phyloP scores from a whole-genome alignment of 2,888 invertebrate species.

The Liopterus haemorrhoidalis region DNA sequence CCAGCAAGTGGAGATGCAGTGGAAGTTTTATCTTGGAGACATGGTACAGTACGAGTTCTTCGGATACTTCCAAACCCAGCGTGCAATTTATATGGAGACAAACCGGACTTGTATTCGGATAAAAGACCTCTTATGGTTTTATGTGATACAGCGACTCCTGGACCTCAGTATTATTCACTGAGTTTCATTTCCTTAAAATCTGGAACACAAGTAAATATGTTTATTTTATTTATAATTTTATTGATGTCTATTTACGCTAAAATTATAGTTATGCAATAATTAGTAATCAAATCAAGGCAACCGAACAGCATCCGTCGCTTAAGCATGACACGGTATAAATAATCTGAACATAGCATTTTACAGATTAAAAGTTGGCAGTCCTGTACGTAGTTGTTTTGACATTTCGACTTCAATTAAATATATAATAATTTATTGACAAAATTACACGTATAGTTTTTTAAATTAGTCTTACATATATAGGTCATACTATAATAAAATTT shows the following conservation, averaged over 20 bases:
- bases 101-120: constrained; percentile 63
- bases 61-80: constrained; percentile 77
- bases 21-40: constrained; percentile 90
- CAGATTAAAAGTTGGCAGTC: no score
- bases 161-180: constrained; percentile 71
- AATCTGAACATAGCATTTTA: constrained; percentile 27
- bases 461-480: no score
- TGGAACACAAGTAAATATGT: constrained; percentile 60
- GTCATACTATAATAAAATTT: no score
- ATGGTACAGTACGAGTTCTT: constrained; percentile 77
- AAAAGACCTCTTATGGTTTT: constrained; percentile 86
- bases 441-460: no score
- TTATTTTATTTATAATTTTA: constrained; percentile 11
- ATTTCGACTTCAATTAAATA: no score
- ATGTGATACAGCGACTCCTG: constrained; percentile 78
- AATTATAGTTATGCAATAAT: no score
- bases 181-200: constrained; percentile 79
- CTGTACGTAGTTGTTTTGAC: no score
- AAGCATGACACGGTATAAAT: constrained; percentile 12
- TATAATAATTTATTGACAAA: no score
- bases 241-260: constrained; percentile 5
- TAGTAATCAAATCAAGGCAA: no score
- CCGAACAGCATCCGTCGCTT: constrained; percentile 13
- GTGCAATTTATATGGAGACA: constrained; percentile 35
- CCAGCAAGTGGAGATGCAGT: constrained; percentile 88